phyloP scores from a whole-genome alignment of 2,113 vertebrate species.

The Callospermophilus lateralis region DNA sequence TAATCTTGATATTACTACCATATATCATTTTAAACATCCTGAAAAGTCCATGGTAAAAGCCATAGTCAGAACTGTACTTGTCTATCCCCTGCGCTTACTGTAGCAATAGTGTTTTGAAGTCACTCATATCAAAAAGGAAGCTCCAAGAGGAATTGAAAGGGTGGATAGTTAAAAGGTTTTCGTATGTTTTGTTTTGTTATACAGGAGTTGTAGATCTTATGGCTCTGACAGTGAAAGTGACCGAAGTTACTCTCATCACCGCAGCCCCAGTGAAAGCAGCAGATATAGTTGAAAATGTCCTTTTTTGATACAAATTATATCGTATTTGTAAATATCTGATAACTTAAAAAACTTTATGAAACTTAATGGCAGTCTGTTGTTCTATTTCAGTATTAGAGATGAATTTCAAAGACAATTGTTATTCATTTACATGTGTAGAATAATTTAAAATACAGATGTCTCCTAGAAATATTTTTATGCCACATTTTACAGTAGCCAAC shows the following conservation, averaged over 20 bases:
- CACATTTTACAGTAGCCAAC: constrained; percentile 79
- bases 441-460: constrained; percentile 69
- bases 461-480: constrained; percentile 74
- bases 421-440: neutral
- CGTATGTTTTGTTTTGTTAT: constrained; percentile 11
- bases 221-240: constrained; percentile 94
- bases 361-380: constrained; percentile 65
- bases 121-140: neutral
- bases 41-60: neutral
- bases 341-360: constrained; percentile 72
- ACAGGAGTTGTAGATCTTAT: constrained; percentile 90
- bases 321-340: constrained; percentile 75
- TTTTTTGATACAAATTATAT: constrained; percentile 23
- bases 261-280: constrained; percentile 96
- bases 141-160: neutral
- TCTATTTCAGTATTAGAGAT: constrained; percentile 66
- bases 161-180: neutral
- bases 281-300: constrained; percentile 91
- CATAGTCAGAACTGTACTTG: too few species aligned
- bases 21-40: neutral
- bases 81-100: neutral
- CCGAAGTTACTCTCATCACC: constrained; percentile 93
- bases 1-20: neutral
- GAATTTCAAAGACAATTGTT: constrained; percentile 61
- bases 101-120: neutral